These are phyloP conservation scores for Poecilia latipinna DNA, from an alignment of 2,113 vertebrate genomes.

Conservation along the genomic window DNA sequence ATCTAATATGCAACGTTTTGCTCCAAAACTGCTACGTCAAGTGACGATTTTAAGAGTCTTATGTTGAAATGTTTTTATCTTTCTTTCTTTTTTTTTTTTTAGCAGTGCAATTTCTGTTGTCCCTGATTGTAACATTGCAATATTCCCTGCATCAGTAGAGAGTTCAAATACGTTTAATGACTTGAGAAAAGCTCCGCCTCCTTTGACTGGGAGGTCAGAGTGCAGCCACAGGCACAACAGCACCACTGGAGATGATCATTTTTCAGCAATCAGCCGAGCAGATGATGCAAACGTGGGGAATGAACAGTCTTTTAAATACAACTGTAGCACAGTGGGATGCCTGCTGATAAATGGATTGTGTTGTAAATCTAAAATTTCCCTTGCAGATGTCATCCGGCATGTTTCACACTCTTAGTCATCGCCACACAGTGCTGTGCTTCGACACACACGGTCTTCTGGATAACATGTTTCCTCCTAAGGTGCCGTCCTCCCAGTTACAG, in stretches of 20 bases:
- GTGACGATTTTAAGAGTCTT: too few species aligned
- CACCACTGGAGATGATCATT: conserved; percentile 53
- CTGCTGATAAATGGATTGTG: conserved; percentile 35
- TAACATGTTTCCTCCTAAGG: conserved; percentile 53
- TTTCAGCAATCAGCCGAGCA: conserved; percentile 60
- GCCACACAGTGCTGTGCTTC: conserved; percentile 8
- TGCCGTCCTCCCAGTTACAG: conserved; percentile 73
- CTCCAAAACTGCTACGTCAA: too few species aligned
- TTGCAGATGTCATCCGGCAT: conserved; percentile 15
- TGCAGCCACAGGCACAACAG: conserved; percentile 40
- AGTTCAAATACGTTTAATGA: conserved; percentile 15
- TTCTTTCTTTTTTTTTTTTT: too few species aligned
- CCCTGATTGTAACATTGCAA: background rate
- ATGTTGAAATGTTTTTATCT: too few species aligned
- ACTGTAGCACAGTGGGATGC: background rate
- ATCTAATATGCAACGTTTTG: too few species aligned
- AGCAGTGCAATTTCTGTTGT: background rate
- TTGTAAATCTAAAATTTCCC: conserved; percentile 31
- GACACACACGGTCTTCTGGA: conserved; percentile 16
- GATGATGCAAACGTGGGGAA: conserved; percentile 62
- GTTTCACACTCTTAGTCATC: conserved; percentile 33
- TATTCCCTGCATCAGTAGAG: background rate
- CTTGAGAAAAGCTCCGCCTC: conserved; percentile 23
- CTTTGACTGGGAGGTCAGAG: conserved; percentile 60
- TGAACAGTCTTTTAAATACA: conserved; percentile 19